A percentile compares a stretch with the other conserved stretches of the same genome.
Conservation (phyloP, 2,888 invertebrate species). For the Dimorphilus gyrociliatus region DNA sequence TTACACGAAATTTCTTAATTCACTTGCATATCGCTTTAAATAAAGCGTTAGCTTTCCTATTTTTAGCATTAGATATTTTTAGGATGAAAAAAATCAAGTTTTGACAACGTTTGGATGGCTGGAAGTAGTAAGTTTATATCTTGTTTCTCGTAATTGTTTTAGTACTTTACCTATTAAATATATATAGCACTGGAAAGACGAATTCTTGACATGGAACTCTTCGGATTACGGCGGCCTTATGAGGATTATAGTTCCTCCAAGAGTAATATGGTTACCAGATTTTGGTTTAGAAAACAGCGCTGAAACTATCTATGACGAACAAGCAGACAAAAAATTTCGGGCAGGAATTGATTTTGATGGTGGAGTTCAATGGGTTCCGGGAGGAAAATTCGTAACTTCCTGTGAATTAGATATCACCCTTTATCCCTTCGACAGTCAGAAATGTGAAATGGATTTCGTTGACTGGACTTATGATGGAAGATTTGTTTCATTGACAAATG, state of each 20-base stretch:
- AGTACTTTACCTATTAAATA: slow-evolving; percentile 1
- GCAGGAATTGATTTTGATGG: slow-evolving; percentile 14
- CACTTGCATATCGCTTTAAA: too few relatives aligned
- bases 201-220: slow-evolving; percentile 63
- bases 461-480: slow-evolving; percentile 17
- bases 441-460: slow-evolving; percentile 15
- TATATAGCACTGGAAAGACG: slow-evolving; percentile 55
- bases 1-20: too few relatives aligned
- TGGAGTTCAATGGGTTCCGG: slow-evolving; percentile 16
- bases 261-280: slow-evolving; percentile 67
- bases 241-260: slow-evolving; percentile 61
- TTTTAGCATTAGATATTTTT: too few relatives aligned
- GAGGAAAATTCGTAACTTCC: slow-evolving; percentile 15
- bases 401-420: slow-evolving; percentile 17
- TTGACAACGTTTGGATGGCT: slow-evolving; percentile 43
- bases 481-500: slow-evolving; percentile 12
- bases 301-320: slow-evolving; percentile 14
- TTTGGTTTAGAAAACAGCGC: slow-evolving; percentile 15
- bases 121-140: slow-evolving; percentile 31
- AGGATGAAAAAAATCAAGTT: slow-evolving; percentile 44
- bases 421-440: slow-evolving; percentile 17
- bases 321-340: slow-evolving; percentile 14
- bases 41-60: too few relatives aligned
- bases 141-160: slow-evolving; percentile 1
- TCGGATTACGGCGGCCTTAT: slow-evolving; percentile 56